A percentile compares a stretch with the other conserved stretches of the same genome.
phyloP scores from a whole-genome alignment of 2,888 invertebrate species.

The Eristalinus aeneus region DNA sequence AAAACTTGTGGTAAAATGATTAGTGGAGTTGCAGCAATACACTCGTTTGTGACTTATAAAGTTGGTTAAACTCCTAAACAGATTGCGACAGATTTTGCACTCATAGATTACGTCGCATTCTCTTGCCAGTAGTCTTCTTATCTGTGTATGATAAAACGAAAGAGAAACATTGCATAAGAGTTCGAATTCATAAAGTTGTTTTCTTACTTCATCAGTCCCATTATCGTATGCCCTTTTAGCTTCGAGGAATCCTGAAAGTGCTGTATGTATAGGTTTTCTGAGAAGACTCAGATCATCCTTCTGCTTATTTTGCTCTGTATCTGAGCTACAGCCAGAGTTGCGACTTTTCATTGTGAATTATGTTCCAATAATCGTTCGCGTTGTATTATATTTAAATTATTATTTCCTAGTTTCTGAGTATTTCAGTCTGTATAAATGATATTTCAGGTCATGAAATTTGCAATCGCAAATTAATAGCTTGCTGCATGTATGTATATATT shows the following conservation, averaged over 20 bases:
- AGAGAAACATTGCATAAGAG: constrained; percentile 1
- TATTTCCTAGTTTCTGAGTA: constrained; percentile 33
- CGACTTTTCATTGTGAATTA: constrained; percentile 72
- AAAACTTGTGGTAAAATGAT: constrained; percentile 80
- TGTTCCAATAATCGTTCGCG: neutral
- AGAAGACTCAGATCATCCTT: constrained; percentile 83
- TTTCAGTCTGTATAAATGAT: constrained; percentile 26
- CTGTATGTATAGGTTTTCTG: constrained; percentile 86
- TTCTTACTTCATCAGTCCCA: constrained; percentile 88
- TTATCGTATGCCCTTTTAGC: constrained; percentile 87
- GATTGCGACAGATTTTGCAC: constrained; percentile 91
- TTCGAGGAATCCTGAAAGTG: constrained; percentile 86
- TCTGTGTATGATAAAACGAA: constrained; percentile 81
- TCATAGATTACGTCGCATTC: constrained; percentile 96
- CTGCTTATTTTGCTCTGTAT: constrained; percentile 79
- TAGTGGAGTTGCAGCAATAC: constrained; percentile 86
- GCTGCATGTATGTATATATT: neutral
- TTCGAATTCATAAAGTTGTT: constrained; percentile 5
- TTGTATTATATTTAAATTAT: constrained; percentile 8
- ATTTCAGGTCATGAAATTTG: constrained; percentile 28
- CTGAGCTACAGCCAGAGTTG: constrained; percentile 72
- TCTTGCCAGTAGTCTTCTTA: constrained; percentile 87
- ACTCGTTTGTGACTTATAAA: constrained; percentile 94
- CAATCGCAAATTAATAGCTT: neutral
- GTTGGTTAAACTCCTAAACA: constrained; percentile 93